Conservation (phyloP, 2,888 invertebrate species). For the Spilarctia lutea region DNA sequence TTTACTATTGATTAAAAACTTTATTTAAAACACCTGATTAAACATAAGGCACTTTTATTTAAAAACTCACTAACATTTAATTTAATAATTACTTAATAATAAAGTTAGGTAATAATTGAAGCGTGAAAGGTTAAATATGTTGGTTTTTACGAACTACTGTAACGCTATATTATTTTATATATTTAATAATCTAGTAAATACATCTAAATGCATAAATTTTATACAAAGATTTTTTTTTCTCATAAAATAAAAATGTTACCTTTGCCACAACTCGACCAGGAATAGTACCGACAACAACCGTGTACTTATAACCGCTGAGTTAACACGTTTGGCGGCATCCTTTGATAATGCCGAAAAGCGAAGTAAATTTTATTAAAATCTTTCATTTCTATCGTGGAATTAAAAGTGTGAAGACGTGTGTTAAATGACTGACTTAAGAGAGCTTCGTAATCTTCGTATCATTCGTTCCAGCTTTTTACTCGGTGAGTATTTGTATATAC, state of each 20-base stretch:
- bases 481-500: conserved; percentile 8
- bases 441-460: neutral
- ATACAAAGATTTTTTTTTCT: too few species aligned
- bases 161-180: neutral
- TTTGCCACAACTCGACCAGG: neutral
- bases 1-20: conserved; percentile 31
- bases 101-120: neutral
- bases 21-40: neutral
- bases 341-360: conserved; percentile 50
- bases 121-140: neutral
- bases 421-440: neutral
- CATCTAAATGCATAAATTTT: too few species aligned
- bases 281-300: conserved; percentile 32
- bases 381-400: conserved; percentile 23
- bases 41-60: neutral
- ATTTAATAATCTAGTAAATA: neutral
- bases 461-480: neutral
- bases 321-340: conserved; percentile 35
- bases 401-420: conserved; percentile 6
- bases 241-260: too few species aligned
- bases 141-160: neutral
- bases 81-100: too few species aligned
- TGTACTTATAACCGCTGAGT: conserved; percentile 27
- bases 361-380: conserved; percentile 11
- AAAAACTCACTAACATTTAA: neutral